phyloP scores from a whole-genome alignment of 2,888 invertebrate genomes.

The Cephus pulcher region DNA sequence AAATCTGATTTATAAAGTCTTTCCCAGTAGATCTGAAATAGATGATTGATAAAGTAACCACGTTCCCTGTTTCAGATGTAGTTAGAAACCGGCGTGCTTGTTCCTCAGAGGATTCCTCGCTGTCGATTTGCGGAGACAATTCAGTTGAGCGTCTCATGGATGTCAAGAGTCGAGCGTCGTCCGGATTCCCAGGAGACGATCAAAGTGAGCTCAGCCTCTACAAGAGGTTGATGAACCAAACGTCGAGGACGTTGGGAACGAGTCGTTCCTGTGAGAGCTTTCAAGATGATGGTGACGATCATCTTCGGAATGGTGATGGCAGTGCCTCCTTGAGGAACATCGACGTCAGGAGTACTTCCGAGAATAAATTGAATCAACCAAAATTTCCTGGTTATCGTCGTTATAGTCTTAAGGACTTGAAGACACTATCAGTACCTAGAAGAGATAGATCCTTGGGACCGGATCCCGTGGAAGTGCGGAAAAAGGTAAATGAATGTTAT shows the following conservation, averaged over 20 bases:
- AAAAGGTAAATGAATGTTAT: conserved; percentile 37
- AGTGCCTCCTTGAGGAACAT: too few species aligned
- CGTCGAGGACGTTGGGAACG: conserved; percentile 22
- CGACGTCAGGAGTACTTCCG: conserved; percentile 18
- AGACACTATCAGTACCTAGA: conserved; percentile 39
- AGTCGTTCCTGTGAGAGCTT: not conserved
- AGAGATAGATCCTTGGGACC: conserved; percentile 53
- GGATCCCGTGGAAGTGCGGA: conserved; percentile 41
- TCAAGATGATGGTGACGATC: too few species aligned
- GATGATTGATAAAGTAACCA: too few species aligned
- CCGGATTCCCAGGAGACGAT: conserved; percentile 48
- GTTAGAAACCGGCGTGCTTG: conserved; percentile 31
- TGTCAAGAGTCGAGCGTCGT: conserved; percentile 33
- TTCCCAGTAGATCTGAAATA: too few species aligned
- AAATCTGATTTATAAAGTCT: too few species aligned
- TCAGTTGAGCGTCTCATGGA: conserved; percentile 37
- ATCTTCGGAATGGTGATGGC: too few species aligned
- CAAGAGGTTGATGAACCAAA: conserved; percentile 35
- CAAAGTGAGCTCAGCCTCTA: conserved; percentile 50
- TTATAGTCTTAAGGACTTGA: conserved; percentile 49
- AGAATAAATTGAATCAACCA: conserved; percentile 26
- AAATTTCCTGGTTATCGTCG: conserved; percentile 38
- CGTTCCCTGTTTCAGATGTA: conserved; percentile 28
- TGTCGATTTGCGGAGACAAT: conserved; percentile 55
- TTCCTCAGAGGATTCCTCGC: conserved; percentile 46